These are phyloP conservation scores for Agrochola litura DNA, from an alignment of 2,888 invertebrate species.

Conservation along the genomic window DNA sequence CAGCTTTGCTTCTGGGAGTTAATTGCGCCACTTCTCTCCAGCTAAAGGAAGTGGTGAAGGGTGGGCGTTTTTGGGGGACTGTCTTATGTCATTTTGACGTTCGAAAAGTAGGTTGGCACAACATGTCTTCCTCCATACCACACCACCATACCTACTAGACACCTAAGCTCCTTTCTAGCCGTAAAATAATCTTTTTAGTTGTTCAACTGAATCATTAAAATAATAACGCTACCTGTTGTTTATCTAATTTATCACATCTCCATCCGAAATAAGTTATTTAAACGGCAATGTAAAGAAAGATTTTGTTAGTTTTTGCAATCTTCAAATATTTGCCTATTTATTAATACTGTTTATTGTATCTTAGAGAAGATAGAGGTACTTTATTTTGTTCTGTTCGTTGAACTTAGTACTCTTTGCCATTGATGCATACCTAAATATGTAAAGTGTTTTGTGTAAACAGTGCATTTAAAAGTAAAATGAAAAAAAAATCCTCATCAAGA, in stretches of 20 bases:
- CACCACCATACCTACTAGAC: too few relatives aligned
- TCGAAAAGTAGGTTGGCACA: too few relatives aligned
- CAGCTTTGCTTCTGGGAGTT: too few relatives aligned
- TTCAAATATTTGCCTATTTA: conserved; percentile 18
- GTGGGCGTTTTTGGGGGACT: too few relatives aligned
- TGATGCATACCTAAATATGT: conserved; percentile 11
- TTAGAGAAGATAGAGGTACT: neutral
- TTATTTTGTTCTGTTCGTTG: conserved; percentile 12
- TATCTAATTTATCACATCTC: conserved; percentile 17
- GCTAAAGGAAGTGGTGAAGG: too few relatives aligned
- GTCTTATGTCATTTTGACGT: too few relatives aligned
- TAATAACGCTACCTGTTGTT: too few relatives aligned
- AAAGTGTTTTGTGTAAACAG: conserved; percentile 14
- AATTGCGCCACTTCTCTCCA: too few relatives aligned
- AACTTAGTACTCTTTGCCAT: conserved; percentile 39
- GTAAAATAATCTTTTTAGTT: too few relatives aligned
- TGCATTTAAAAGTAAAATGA: neutral
- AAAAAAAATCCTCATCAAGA: neutral
- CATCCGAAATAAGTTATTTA: conserved; percentile 15
- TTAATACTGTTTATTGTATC: conserved; percentile 35
- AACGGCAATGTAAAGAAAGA: conserved; percentile 8
- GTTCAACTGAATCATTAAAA: too few relatives aligned
- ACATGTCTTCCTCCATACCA: too few relatives aligned
- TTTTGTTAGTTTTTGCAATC: conserved; percentile 29
- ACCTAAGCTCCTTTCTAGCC: too few relatives aligned